Evolutionary conservation across 1,140 invertebrate genomes (phyloP), one percentile per base, ranked within the genome.

Genomic region (Alviniconcha marisindica): DNA sequence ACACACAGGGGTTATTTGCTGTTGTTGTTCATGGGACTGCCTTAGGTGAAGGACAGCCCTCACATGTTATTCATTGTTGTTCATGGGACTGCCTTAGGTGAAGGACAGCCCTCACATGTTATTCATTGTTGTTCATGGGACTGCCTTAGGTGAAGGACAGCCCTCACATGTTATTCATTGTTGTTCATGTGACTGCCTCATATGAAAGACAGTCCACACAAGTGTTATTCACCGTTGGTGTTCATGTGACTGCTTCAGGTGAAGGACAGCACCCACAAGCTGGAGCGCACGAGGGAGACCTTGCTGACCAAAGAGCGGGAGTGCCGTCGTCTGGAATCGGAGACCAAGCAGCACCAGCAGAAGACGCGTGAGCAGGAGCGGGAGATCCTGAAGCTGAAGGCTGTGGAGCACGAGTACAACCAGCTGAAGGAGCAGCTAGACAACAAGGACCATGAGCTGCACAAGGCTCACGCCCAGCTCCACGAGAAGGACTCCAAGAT

Each of bases 371-470:
- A 91, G 48, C 86, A 89, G 69, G 91, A 91, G 51, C 83, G 87
- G 38, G 90, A 91, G 83, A 88, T 91, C 28, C 76, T 90, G 24
- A 91, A 91, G 74, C 77, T 91, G 83, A 90, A 90, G 86, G 88
- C 88, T 60, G 86, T 89, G 36, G 90, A 91, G 63, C 80, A 87
- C 60, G 90, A 92, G 51, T 90, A 92, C 73, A 89, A 86, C 69
- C 87, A 88, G 71, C 56, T 87, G 24, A 91, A 90, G 85, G 89
- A 90, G 44, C 88, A 88, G 60, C 71, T 91, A 5, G 90, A 91
- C 82, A 86, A 91, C 44, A 85, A 74, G 69, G 87, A 91, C 66
- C 88, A 85, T 66, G 89, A 90, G 78, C 42, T 89, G 54, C 66
- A 82, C 18, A 60, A 77, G 24, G 71, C 90, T 31, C 84, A 79